Conservation (phyloP, 2,888 invertebrate species). For the Bhutanitis thaidina region DNA sequence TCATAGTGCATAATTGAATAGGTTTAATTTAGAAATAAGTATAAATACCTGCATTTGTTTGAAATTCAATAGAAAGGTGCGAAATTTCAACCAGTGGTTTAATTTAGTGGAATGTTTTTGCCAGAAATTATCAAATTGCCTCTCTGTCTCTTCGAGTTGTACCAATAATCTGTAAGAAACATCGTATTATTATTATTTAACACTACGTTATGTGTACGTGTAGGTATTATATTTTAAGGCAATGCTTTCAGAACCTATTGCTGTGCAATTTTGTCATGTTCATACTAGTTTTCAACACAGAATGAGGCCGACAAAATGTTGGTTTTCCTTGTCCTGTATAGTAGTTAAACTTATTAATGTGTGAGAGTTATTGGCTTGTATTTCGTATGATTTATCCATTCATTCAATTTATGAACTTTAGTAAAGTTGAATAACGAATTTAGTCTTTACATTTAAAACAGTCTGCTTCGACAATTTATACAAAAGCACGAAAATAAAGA, state of each 20-base stretch:
- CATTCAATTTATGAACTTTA: too few species aligned
- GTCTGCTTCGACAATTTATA: too few species aligned
- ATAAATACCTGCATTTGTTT: slow-evolving; percentile 88
- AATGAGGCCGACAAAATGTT: not conserved
- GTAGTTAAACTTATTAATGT: not conserved
- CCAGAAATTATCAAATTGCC: slow-evolving; percentile 97
- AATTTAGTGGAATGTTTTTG: slow-evolving; percentile 93
- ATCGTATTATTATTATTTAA: too few species aligned
- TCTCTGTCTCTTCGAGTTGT: slow-evolving; percentile 96
- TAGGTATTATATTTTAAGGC: too few species aligned
- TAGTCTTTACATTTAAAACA: too few species aligned
- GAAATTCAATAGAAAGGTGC: slow-evolving; percentile 97
- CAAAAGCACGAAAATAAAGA: too few species aligned
- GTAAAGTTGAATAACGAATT: too few species aligned
- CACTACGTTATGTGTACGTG: too few species aligned
- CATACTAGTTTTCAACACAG: not conserved
- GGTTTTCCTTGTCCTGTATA: not conserved
- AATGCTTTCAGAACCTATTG: too few species aligned
- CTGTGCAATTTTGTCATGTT: too few species aligned
- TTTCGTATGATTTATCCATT: not conserved
- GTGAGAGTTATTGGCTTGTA: not conserved
- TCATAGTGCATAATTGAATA: slow-evolving; percentile 36
- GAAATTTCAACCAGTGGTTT: slow-evolving; percentile 92
- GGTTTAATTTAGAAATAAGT: slow-evolving; percentile 12
- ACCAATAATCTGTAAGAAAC: slow-evolving; percentile 86